These are phyloP conservation scores for Solenopsis invicta DNA, from an alignment of 1,140 invertebrate genomes.

Conservation along the genomic window DNA sequence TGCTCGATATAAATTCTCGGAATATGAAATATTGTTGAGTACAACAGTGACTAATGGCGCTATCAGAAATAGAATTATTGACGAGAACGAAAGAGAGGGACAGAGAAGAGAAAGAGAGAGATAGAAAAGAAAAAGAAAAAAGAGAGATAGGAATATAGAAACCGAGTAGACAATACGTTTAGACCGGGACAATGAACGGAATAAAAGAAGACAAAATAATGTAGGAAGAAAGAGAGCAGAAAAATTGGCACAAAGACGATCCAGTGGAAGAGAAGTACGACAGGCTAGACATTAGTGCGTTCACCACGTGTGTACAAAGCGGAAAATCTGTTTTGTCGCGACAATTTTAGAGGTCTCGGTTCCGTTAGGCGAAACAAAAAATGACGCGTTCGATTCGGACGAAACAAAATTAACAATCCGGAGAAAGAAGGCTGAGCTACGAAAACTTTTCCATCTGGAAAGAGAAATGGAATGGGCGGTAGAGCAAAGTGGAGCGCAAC, in stretches of 20 bases:
- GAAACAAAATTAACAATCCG: too few species aligned
- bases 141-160: neutral
- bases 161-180: neutral
- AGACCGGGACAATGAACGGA: neutral
- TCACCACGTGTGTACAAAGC: neutral
- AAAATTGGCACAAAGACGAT: conserved; percentile 28
- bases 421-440: neutral
- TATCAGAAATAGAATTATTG: conserved; percentile 6
- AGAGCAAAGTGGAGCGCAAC: conserved; percentile 1
- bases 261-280: neutral
- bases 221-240: conserved; percentile 1
- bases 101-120: neutral
- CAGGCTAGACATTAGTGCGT: neutral
- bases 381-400: neutral
- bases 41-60: too few species aligned
- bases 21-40: conserved; percentile 1
- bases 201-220: neutral
- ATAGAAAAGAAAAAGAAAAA: neutral
- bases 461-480: conserved; percentile 15
- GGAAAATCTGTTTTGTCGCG: neutral
- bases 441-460: conserved; percentile 15
- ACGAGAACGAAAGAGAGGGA: neutral
- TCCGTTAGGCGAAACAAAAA: neutral
- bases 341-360: neutral
- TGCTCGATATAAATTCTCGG: conserved; percentile 28